Evolutionary conservation across 2,113 vertebrate genomes (phyloP).

Genomic region (Gymnorhina tibicen): DNA sequence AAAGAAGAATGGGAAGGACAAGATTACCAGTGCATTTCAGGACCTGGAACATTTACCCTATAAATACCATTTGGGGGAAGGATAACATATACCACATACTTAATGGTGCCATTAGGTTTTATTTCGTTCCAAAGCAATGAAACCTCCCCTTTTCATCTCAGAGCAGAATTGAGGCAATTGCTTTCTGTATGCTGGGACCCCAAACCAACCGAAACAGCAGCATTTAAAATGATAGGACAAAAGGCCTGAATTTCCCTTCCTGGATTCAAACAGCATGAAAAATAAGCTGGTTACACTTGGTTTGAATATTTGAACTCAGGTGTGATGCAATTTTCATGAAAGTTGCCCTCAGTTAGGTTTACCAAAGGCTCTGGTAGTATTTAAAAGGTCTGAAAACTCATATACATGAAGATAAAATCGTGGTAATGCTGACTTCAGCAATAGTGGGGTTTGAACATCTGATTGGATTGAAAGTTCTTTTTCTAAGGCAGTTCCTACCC

Average conservation of each 20-base stretch:
- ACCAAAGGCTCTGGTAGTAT: neutral
- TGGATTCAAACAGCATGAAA: neutral
- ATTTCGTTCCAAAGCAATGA: neutral
- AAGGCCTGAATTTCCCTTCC: neutral
- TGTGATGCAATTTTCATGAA: neutral
- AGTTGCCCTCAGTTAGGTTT: neutral
- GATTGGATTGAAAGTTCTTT: neutral
- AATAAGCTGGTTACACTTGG: neutral
- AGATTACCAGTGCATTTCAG: neutral
- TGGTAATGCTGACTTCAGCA: neutral
- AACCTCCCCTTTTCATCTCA: neutral
- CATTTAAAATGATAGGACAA: neutral
- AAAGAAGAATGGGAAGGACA: neutral
- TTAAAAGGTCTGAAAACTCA: neutral
- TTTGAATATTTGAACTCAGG: neutral
- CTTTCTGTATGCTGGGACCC: neutral
- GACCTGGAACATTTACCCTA: neutral
- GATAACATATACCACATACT: neutral
- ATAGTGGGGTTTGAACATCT: neutral
- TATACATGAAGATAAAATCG: neutral
- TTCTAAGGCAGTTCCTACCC: neutral
- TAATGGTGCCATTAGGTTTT: neutral
- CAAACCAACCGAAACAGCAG: neutral
- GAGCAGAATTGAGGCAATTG: neutral
- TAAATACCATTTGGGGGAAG: neutral